Evolutionary conservation across 2,888 invertebrate genomes (phyloP), one percentile per base, ranked within the genome.

Genomic region (Caenorhabditis uteleia): DNA sequence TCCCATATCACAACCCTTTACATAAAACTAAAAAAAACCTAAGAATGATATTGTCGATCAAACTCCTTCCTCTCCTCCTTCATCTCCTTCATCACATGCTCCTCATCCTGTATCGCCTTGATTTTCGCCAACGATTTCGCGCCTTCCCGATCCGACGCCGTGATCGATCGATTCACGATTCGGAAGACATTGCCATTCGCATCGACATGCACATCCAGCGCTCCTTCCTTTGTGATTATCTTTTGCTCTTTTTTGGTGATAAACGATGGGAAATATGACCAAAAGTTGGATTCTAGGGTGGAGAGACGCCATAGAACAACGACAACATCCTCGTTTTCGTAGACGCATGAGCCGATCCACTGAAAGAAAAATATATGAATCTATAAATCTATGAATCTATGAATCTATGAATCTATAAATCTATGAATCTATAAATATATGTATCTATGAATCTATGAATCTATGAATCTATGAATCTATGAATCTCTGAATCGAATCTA

Each of bases 281-380:
- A 44, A 21, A 77, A 55, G 21, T 55, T 68, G 14, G 76, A 74
- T 47, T 78, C 67, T 14, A 77, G 56, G 0, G 71, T 71, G 6
- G 67, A 59, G 18, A 79, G 56, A 8, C 74, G 62, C 79, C 79
- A 79, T 14, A 79, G 60, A 0, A 79, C 53, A 12, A 74, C 74
- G n/a, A 79, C 53, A 26, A 76, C 70, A 39, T 79, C 76, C 40
- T 79, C 77, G 18, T 72, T 73, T 43, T 79, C 79, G 46, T 76
- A 79, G 23, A 78, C 68, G 38, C 73, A 75, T 20, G 77, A 76
- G 23, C 78, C 79, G 36, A 74, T 72, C 65, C 76, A 69, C 77
- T 76, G 55, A 26, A 75, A 59, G 42, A 44, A 20, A 50, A 29
- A 42, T 42, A 29, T 8, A 16, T 6, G 16, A 21, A 51, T n/a